Evolutionary conservation across 2,888 invertebrate genomes (phyloP).

Genomic region (Corbicula japonica): DNA sequence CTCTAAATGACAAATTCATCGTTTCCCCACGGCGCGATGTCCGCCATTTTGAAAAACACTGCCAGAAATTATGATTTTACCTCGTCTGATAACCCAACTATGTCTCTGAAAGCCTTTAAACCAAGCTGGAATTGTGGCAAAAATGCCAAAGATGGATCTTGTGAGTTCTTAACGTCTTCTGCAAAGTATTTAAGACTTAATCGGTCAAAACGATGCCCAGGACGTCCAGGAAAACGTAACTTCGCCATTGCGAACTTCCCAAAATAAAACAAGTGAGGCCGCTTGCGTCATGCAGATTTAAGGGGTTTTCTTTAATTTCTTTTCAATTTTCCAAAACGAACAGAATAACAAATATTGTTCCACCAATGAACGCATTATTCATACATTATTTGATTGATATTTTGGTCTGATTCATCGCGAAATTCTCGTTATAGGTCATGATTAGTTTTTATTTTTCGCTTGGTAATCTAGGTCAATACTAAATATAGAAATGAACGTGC

Average conservation of each 20-base stretch:
- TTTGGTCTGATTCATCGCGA: not conserved
- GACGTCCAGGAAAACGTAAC: constrained; percentile 85
- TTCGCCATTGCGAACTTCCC: constrained; percentile 85
- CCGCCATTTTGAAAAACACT: constrained; percentile 79
- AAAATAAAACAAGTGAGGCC: constrained; percentile 41
- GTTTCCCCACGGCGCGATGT: constrained; percentile 68
- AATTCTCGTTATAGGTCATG: not conserved
- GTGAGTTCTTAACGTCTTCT: constrained; percentile 81
- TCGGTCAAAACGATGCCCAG: constrained; percentile 85
- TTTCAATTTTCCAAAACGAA: not conserved
- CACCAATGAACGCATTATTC: constrained; percentile 6
- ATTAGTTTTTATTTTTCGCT: not conserved
- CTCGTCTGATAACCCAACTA: constrained; percentile 85
- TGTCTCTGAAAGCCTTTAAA: constrained; percentile 80
- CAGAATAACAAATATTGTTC: not conserved
- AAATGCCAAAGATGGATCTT: constrained; percentile 80
- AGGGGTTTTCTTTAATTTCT: constrained; percentile 5
- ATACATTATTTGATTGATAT: not conserved
- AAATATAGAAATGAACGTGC: constrained; percentile 27
- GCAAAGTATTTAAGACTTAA: constrained; percentile 79
- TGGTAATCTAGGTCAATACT: constrained; percentile 11
- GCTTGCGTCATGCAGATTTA: constrained; percentile 15
- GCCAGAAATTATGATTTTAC: constrained; percentile 77
- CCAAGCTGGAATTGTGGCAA: constrained; percentile 83
- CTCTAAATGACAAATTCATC: not conserved